Base-by-base conservation (phyloP, 2,797 vertebrate genomes). In the Streptopelia turtur region DNA sequence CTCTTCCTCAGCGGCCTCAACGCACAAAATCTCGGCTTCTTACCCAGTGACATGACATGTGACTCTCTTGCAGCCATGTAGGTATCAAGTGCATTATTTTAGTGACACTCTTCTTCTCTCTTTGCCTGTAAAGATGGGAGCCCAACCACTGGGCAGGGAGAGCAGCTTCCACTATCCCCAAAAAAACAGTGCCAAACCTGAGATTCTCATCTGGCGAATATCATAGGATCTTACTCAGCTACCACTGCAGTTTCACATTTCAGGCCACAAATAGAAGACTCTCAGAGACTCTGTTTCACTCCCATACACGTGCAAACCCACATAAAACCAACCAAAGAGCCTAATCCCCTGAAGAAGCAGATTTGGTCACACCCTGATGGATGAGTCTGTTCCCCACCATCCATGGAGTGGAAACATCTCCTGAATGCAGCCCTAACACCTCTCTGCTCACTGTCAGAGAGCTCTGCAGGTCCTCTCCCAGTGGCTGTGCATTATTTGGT, bases 51-150 rank as follows among this genome's bases (percentile, higher is more conserved):
- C 55, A 81, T 95, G 66, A 55, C 81, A 6, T 94, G 95, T 10
- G 25, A 93, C 52, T 85, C 89, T n/a, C 93, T 97, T 13, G 89
- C 94, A 24, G 60, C 63, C 79, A 79, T 96, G 95, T 96, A 96
- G 16, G 95, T 85, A 65, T 53, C 71, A 28, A 49, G 41, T 15
- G 57, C 16, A 3, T 30, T 37, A 39, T 30, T 49, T 33, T 47
- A 68, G 37, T 17, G 61, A 45, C 14, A 5, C 28, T 43, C 43
- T 31, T 25, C 24, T 30, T 25, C 24, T 30, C 30, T 52, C 37
- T 65, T 56, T 35, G 61, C 45, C 53, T 43, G 22, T 43, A 59
- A 76, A 76, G 17, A 22, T 27, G 37, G 53, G 18, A 66, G 24
- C 47, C 16, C 47, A 60, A 16, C 31, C 17, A 14, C 31, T 10